phyloP scores from a whole-genome alignment of 2,888 invertebrate species.

The Lasioglossum morio region DNA sequence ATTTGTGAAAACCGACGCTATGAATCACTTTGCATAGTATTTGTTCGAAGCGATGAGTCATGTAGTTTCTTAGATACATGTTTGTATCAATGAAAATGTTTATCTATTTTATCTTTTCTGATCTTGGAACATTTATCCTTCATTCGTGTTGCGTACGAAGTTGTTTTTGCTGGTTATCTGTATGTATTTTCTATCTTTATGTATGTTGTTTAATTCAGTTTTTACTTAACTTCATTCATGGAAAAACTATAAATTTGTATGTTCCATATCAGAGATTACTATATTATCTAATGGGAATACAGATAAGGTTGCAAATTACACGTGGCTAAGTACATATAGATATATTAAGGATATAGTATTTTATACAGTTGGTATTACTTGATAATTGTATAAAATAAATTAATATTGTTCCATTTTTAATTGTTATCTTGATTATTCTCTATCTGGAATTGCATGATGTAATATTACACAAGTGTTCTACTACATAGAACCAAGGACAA shows the following conservation, averaged over 20 bases:
- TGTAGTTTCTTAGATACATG: neutral
- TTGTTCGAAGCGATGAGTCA: neutral
- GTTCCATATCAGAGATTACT: neutral
- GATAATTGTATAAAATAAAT: neutral
- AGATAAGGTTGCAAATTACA: neutral
- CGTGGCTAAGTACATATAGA: neutral
- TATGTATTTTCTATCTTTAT: neutral
- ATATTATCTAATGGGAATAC: neutral
- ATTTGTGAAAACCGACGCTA: neutral
- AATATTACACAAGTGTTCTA: constrained; percentile 12
- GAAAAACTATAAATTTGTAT: neutral
- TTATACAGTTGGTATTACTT: neutral
- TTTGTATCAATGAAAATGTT: neutral
- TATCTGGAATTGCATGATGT: neutral
- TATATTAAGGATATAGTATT: neutral
- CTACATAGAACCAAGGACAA: constrained; percentile 23
- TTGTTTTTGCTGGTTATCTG: neutral
- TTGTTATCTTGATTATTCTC: neutral
- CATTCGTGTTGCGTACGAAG: too few relatives aligned
- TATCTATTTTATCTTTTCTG: constrained; percentile 14
- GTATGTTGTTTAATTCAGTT: neutral
- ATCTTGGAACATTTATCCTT: constrained; percentile 22
- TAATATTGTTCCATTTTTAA: neutral
- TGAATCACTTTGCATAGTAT: neutral
- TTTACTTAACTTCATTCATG: neutral